These are phyloP conservation scores for Globia sparganii DNA, from an alignment of 2,888 invertebrate genomes.

Conservation along the genomic window DNA sequence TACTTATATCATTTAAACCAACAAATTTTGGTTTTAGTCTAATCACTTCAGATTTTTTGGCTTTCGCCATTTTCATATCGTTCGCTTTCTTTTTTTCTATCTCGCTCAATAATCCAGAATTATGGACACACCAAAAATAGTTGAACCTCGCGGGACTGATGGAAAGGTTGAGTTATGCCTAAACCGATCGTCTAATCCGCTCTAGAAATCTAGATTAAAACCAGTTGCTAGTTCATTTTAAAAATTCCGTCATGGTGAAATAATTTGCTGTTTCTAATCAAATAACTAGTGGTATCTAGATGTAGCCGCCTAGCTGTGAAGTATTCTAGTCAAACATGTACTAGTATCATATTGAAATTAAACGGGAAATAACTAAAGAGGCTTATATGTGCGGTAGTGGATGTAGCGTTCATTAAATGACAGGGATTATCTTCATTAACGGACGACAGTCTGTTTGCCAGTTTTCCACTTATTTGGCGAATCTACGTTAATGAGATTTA, in stretches of 20 bases:
- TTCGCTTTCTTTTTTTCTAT: background rate
- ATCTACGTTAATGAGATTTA: conserved; percentile 9
- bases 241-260: conserved; percentile 41
- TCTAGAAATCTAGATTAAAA: conserved; percentile 62
- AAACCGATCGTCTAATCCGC: conserved; percentile 44
- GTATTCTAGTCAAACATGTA: conserved; percentile 5
- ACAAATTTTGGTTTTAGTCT: background rate
- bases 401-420: conserved; percentile 8
- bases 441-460: background rate
- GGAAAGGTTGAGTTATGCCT: conserved; percentile 44
- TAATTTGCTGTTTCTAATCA: conserved; percentile 2
- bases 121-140: conserved; percentile 1
- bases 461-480: background rate
- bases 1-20: background rate
- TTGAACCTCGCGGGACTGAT: conserved; percentile 28
- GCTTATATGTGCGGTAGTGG: background rate
- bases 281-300: conserved; percentile 6
- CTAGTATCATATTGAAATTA: conserved; percentile 9
- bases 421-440: conserved; percentile 22
- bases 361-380: background rate
- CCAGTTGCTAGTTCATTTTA: conserved; percentile 57
- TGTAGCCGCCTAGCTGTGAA: conserved; percentile 1
- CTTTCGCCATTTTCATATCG: background rate
- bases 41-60: background rate
- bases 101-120: background rate